Evolutionary conservation across 2,888 invertebrate genomes (phyloP).

Genomic region (Hetaerina titia): DNA sequence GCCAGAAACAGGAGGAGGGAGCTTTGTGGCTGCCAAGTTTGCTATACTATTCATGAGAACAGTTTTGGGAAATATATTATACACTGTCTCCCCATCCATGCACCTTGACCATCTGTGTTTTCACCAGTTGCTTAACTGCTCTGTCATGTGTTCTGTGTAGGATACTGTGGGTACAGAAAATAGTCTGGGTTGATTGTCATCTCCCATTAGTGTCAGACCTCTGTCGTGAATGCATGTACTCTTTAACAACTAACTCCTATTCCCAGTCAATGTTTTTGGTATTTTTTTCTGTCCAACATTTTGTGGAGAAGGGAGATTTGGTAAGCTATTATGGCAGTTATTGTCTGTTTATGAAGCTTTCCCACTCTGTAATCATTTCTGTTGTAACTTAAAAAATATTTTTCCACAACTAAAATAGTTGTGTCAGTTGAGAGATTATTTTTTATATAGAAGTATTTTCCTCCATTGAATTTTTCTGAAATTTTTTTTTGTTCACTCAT

Average conservation of each 20-base stretch:
- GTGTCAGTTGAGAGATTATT: not conserved
- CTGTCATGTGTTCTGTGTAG: slow-evolving; percentile 62
- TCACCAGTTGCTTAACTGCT: slow-evolving; percentile 56
- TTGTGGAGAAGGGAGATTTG: slow-evolving; percentile 51
- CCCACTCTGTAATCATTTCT: not conserved
- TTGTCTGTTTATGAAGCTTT: not conserved
- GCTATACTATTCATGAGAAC: slow-evolving; percentile 48
- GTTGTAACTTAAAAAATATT: not conserved
- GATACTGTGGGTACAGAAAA: slow-evolving; percentile 43
- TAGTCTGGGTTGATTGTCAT: slow-evolving; percentile 64
- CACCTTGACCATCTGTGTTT: slow-evolving; percentile 63
- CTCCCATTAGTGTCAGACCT: slow-evolving; percentile 60
- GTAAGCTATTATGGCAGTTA: not conserved
- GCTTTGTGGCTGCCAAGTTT: slow-evolving; percentile 54
- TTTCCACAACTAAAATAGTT: not conserved
- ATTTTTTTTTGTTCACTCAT: not conserved
- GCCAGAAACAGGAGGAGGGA: slow-evolving; percentile 36
- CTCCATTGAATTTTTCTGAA: not conserved
- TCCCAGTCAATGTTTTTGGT: slow-evolving; percentile 43
- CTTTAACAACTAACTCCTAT: slow-evolving; percentile 36
- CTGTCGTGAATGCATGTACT: slow-evolving; percentile 62
- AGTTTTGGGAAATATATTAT: slow-evolving; percentile 54
- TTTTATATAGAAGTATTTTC: slow-evolving; percentile 15
- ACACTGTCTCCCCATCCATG: slow-evolving; percentile 50
- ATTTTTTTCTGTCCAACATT: not conserved